Percentiles rank a stretch among this genome's conserved stretches.
phyloP scores from a whole-genome alignment of 2,113 vertebrate species.

The Mobula hypostoma region DNA sequence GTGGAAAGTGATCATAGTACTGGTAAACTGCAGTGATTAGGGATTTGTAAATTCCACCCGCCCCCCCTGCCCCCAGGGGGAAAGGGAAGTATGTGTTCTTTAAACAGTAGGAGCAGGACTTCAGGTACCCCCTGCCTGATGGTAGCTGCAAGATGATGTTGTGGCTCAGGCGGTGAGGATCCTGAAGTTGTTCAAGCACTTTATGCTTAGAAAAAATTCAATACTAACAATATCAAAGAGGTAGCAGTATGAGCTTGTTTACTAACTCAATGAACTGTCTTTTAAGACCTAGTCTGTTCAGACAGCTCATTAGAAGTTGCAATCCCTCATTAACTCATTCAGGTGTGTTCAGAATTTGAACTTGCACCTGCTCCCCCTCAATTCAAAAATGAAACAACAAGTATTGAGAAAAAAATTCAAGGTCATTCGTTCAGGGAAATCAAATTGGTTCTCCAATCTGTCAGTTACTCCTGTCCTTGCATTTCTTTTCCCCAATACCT shows the following conservation, averaged over 20 bases:
- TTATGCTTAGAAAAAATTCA: not conserved
- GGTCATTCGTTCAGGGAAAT: not conserved
- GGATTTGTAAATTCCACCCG: too few species aligned
- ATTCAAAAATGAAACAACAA: not conserved
- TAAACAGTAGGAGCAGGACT: too few species aligned
- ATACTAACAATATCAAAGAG: not conserved
- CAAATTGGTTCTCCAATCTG: not conserved
- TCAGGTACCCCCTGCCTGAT: too few species aligned
- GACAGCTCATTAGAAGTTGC: not conserved
- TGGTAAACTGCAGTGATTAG: too few species aligned
- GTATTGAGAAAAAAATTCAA: not conserved
- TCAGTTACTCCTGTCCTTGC: not conserved
- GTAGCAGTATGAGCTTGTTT: not conserved
- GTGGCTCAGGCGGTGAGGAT: too few species aligned
- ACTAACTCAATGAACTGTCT: not conserved
- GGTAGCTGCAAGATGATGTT: too few species aligned
- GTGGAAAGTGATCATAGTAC: too few species aligned
- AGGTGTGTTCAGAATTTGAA: not conserved
- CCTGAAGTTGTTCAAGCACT: not conserved
- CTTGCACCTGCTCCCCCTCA: slow-evolving; percentile 16
- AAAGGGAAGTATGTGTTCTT: too few species aligned
- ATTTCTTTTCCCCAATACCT: not conserved
- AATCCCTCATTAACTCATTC: not conserved
- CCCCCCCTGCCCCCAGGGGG: too few species aligned
- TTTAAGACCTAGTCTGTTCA: not conserved